Conservation (phyloP, 2,797 vertebrate species). For the Onychomys leucogaster region DNA sequence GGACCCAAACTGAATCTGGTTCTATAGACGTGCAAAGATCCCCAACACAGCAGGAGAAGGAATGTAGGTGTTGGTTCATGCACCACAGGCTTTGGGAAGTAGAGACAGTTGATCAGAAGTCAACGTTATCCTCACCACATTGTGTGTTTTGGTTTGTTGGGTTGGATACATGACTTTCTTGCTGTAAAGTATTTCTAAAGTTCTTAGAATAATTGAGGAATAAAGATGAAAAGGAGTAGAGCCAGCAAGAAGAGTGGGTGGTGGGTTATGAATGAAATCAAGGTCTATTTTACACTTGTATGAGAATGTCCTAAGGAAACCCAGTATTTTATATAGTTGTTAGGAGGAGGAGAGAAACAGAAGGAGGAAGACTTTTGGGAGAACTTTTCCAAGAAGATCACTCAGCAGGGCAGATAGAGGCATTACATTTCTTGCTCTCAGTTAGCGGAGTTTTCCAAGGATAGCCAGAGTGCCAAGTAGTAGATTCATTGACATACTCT, state of each 20-base stretch:
- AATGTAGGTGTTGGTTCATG: too few relatives aligned
- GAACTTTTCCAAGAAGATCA: not conserved
- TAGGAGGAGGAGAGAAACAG: too few relatives aligned
- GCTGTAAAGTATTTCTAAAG: too few relatives aligned
- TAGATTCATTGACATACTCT: not conserved
- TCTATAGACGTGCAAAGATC: not conserved
- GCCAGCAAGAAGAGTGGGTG: not conserved
- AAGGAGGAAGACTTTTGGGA: not conserved
- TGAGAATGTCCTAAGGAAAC: not conserved
- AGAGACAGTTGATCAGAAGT: too few relatives aligned
- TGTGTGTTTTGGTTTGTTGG: not conserved
- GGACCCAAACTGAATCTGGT: not conserved
- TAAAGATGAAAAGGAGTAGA: not conserved
- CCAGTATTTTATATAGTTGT: not conserved
- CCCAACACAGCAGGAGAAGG: not conserved
- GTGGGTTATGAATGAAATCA: not conserved
- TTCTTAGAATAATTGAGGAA: not conserved
- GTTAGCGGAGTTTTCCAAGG: too few relatives aligned
- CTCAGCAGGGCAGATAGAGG: not conserved
- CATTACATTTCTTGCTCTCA: not conserved
- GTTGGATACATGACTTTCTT: too few relatives aligned
- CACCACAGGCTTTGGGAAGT: not conserved
- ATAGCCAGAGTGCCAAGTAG: too few relatives aligned
- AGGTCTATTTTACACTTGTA: not conserved
- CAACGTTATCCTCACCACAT: not conserved